These are phyloP conservation scores for Vidua chalybeata DNA, from an alignment of 2,113 vertebrate species.

Conservation along the genomic window DNA sequence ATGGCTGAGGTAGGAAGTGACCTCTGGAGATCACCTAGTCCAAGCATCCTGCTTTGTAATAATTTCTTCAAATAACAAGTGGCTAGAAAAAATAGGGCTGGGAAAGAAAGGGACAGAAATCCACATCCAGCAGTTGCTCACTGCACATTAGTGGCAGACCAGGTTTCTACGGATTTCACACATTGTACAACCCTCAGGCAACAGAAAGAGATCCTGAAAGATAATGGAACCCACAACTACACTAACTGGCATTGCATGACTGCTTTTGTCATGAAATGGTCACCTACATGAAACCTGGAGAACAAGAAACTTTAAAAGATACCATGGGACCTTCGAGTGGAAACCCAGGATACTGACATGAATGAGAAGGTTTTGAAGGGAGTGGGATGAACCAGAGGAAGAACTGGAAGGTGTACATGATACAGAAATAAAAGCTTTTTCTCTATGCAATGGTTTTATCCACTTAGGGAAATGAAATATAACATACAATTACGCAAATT, in stretches of 20 bases:
- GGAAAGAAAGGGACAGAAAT: background rate
- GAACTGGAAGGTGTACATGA: background rate
- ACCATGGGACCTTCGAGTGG: accelerated
- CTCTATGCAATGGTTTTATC: background rate
- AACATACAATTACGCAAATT: background rate
- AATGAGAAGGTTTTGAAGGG: background rate
- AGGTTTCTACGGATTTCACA: background rate
- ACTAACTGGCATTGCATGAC: background rate
- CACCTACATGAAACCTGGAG: background rate
- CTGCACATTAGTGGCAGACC: background rate
- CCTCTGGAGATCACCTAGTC: background rate
- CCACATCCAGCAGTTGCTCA: background rate
- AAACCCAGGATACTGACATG: background rate
- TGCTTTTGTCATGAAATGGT: background rate
- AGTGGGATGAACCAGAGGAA: background rate
- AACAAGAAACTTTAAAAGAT: background rate
- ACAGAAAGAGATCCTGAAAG: background rate
- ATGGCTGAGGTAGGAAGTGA: background rate
- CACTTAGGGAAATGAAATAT: background rate
- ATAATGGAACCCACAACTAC: background rate
- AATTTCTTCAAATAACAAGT: background rate
- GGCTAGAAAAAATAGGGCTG: background rate
- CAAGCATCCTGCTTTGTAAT: background rate
- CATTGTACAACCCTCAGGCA: background rate
- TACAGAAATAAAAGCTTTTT: background rate